A percentile compares a stretch with the other conserved stretches of the same genome.
Conservation (phyloP, 92 coral and sea anemone species). For the Isaurus tuberculatus region DNA sequence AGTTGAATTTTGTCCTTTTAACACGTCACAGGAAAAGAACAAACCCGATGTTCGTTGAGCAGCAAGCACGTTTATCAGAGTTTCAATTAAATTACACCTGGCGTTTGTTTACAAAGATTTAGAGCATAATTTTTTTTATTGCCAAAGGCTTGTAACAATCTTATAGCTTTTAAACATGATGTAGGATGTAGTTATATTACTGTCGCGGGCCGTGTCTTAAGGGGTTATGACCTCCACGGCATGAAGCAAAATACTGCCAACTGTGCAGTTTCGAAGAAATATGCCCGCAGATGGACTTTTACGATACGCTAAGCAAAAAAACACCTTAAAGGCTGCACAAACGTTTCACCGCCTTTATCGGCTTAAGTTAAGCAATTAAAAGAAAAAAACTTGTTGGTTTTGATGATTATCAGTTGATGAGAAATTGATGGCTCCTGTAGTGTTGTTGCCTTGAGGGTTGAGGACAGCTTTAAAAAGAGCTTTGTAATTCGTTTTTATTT, state of each 20-base stretch:
- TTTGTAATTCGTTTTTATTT: neutral
- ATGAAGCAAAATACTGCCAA: constrained; percentile 10
- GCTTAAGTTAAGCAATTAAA: constrained; percentile 39
- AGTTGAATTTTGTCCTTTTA: neutral
- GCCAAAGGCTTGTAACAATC: constrained; percentile 24
- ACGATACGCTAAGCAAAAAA: constrained; percentile 13
- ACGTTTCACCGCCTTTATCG: constrained; percentile 35
- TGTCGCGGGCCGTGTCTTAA: constrained; percentile 2
- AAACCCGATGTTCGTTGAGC: neutral
- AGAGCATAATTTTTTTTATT: constrained; percentile 7
- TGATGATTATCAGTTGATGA: constrained; percentile 39
- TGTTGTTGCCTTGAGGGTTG: constrained; percentile 5
- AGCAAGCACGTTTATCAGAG: neutral
- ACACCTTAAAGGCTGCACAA: constrained; percentile 3
- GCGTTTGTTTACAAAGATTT: neutral
- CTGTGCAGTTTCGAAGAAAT: constrained; percentile 39
- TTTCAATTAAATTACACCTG: neutral
- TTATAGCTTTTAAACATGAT: constrained; percentile 20
- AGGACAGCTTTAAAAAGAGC: constrained; percentile 1
- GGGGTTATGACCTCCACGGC: constrained; percentile 36
- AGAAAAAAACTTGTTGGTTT: constrained; percentile 28
- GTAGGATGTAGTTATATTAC: neutral
- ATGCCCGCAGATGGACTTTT: constrained; percentile 26
- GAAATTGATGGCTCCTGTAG: constrained; percentile 30
- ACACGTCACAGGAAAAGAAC: neutral